A percentile compares a stretch with the other conserved stretches of the same genome.
phyloP scores from a whole-genome alignment of 2,888 invertebrate genomes.

The Pardosa pseudoannulata region DNA sequence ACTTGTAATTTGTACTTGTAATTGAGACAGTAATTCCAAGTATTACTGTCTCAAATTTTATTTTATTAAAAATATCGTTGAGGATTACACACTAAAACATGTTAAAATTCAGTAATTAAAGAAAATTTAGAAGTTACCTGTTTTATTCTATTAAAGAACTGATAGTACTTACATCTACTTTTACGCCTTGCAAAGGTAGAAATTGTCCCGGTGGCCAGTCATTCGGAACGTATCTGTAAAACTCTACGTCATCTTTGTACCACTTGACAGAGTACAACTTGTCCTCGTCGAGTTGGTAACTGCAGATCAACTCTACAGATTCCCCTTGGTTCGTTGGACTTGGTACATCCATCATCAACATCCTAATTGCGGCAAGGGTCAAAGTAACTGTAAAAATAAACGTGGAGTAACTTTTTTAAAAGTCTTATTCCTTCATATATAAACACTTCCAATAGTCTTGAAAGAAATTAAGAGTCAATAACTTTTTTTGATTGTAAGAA shows the following conservation, averaged over 20 bases:
- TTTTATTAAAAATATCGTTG: no score
- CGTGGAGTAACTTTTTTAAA: no score
- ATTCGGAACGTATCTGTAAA: slow-evolving; percentile 89
- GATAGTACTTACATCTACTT: slow-evolving; percentile 87
- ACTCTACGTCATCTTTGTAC: slow-evolving; percentile 93
- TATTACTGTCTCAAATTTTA: no score
- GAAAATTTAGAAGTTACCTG: neutral
- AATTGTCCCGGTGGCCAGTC: slow-evolving; percentile 88
- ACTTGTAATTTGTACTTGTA: no score
- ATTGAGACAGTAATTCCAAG: no score
- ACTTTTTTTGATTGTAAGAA: no score
- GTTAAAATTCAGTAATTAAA: no score
- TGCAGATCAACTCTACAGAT: slow-evolving; percentile 86
- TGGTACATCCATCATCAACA: slow-evolving; percentile 88
- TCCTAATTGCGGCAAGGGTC: slow-evolving; percentile 79
- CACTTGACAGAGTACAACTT: slow-evolving; percentile 92
- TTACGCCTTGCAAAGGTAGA: slow-evolving; percentile 87
- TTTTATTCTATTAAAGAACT: neutral
- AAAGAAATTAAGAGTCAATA: no score
- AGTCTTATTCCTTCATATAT: no score
- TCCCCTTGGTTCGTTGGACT: slow-evolving; percentile 88
- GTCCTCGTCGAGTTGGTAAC: slow-evolving; percentile 87
- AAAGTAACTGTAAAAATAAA: slow-evolving; percentile 27
- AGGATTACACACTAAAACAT: no score
- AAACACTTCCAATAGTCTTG: no score